phyloP scores from a whole-genome alignment of 1,140 invertebrate species.

The Microplitis demolitor region DNA sequence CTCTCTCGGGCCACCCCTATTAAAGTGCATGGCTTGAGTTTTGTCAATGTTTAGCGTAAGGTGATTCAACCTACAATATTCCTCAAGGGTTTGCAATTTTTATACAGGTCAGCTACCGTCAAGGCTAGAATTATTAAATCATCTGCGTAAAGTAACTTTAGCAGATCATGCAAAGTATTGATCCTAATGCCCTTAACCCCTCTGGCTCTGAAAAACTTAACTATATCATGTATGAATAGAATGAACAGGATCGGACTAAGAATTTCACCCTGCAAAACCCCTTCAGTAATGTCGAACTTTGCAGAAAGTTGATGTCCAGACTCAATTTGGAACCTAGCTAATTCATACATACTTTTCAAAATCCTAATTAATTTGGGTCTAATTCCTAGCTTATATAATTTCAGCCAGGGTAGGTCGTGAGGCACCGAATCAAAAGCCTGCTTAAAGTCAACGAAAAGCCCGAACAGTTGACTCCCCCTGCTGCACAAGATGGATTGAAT shows the following conservation, averaged over 20 bases:
- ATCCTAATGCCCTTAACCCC: conserved; percentile 19
- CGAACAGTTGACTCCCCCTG: conserved; percentile 2
- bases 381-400: not conserved
- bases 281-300: conserved; percentile 10
- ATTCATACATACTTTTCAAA: not conserved
- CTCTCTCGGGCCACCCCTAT: no score
- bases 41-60: no score
- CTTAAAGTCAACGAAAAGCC: conserved; percentile 27
- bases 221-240: conserved; percentile 30
- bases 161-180: conserved; percentile 19
- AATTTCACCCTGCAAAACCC: conserved; percentile 32
- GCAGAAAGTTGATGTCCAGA: not conserved
- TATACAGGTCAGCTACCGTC: conserved; percentile 15
- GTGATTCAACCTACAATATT: no score
- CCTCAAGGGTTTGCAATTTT: not conserved
- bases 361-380: conserved; percentile 14
- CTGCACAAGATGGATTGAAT: conserved; percentile 28
- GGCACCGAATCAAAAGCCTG: conserved; percentile 22
- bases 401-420: conserved; percentile 14
- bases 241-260: conserved; percentile 29
- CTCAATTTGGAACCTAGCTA: conserved; percentile 8
- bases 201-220: conserved; percentile 23
- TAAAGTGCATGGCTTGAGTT: no score
- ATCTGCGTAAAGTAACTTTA: conserved; percentile 34
- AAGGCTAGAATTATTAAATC: conserved; percentile 32